Percentiles rank a stretch among this genome's conserved stretches.
Conservation (phyloP, 2,888 invertebrate genomes). For the Thalpophila matura region DNA sequence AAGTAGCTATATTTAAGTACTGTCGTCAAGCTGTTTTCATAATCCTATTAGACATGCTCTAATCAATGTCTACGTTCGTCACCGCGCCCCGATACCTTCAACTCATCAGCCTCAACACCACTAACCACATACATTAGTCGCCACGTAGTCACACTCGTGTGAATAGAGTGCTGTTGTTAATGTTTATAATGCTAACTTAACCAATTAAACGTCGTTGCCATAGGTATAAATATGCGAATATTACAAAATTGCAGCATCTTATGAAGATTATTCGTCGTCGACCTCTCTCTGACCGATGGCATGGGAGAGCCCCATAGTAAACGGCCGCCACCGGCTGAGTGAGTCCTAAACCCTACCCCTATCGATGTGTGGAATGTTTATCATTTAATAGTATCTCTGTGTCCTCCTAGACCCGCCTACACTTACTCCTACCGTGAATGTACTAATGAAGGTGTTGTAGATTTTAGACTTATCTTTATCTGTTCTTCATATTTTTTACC, state of each 20-base stretch:
- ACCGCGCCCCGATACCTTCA: neutral
- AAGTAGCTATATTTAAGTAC: no score
- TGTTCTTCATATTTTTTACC: slow-evolving; percentile 44
- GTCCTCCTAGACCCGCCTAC: slow-evolving; percentile 67
- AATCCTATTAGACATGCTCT: slow-evolving; percentile 16
- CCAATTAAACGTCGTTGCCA: slow-evolving; percentile 86
- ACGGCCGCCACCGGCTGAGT: slow-evolving; percentile 86
- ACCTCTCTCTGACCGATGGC: slow-evolving; percentile 92
- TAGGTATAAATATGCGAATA: slow-evolving; percentile 90
- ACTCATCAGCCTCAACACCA: neutral
- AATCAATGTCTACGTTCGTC: slow-evolving; percentile 33
- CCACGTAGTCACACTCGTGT: slow-evolving; percentile 31
- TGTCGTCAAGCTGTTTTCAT: no score
- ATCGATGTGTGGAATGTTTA: slow-evolving; percentile 89
- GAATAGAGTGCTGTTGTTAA: slow-evolving; percentile 46
- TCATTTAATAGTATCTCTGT: slow-evolving; percentile 74
- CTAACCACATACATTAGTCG: slow-evolving; percentile 26
- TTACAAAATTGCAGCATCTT: slow-evolving; percentile 93
- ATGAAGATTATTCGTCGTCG: slow-evolving; percentile 93
- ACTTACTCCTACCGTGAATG: slow-evolving; percentile 73
- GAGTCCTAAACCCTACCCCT: slow-evolving; percentile 85
- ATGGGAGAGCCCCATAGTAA: slow-evolving; percentile 87
- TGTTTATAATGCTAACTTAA: slow-evolving; percentile 79
- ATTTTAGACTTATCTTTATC: slow-evolving; percentile 59
- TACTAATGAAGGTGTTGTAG: slow-evolving; percentile 78